Percentiles rank a stretch among this genome's conserved stretches.
Conservation (phyloP, 2,113 vertebrate species). For the Meles meles region DNA sequence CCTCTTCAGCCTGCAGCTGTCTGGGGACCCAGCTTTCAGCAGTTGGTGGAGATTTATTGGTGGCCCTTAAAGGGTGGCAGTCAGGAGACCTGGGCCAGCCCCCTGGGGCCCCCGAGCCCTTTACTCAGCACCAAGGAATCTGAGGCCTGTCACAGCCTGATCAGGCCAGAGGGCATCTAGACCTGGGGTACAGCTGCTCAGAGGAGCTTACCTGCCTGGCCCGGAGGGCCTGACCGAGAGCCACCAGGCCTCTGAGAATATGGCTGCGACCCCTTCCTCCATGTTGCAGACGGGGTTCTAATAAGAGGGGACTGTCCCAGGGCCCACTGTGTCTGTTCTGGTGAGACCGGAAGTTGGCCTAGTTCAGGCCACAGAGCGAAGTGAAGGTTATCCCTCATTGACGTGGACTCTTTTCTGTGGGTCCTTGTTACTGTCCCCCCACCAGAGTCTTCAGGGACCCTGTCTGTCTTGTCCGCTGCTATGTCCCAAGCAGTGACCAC, state of each 20-base stretch:
- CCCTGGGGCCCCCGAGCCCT: background rate
- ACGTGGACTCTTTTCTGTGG: background rate
- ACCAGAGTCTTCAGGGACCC: background rate
- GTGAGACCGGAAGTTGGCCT: background rate
- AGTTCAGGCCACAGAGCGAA: too few relatives aligned
- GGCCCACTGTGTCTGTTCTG: background rate
- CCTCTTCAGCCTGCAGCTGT: background rate
- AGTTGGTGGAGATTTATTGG: constrained; percentile 29
- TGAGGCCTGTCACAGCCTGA: background rate
- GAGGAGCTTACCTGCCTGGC: background rate
- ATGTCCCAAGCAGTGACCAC: background rate
- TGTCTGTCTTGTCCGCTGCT: background rate
- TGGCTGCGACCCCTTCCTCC: background rate
- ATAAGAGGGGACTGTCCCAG: background rate
- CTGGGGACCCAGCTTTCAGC: background rate
- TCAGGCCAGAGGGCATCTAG: background rate
- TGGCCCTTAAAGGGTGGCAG: background rate
- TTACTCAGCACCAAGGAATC: background rate
- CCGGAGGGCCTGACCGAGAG: rapidly evolving
- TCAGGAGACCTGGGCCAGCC: background rate
- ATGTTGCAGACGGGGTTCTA: background rate
- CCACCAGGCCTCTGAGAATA: background rate
- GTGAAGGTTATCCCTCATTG: rapidly evolving
- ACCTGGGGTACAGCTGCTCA: background rate
- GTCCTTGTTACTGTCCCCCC: background rate